A percentile compares a stretch with the other conserved stretches of the same genome.
Evolutionary conservation across 35 echinoderm and acorn worm genomes (phyloP).

Genomic region (Patiria miniata): DNA sequence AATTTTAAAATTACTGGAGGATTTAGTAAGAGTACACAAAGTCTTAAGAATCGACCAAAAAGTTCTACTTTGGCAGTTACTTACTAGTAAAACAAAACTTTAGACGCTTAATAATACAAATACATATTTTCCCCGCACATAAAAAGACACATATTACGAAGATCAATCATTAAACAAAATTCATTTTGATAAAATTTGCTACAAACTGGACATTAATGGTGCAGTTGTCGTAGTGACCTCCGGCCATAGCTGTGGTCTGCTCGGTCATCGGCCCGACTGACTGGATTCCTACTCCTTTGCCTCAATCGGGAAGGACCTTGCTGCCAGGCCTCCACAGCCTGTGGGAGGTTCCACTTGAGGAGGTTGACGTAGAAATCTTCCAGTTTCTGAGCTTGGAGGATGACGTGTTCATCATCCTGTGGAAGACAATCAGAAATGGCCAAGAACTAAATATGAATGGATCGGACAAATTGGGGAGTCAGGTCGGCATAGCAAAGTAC

Average conservation of each 20-base stretch:
- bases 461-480: too few species aligned
- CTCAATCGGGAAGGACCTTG: neutral
- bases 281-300: too few species aligned
- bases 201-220: neutral
- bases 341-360: conserved; percentile 42
- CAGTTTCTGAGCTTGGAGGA: conserved; percentile 37
- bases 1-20: too few species aligned
- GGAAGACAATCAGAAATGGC: neutral
- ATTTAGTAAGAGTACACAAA: too few species aligned
- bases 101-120: too few species aligned
- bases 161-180: too few species aligned
- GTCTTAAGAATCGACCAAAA: too few species aligned
- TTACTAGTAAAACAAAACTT: too few species aligned
- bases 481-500: conserved; percentile 10
- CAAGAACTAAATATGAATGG: neutral
- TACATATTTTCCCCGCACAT: too few species aligned
- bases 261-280: neutral
- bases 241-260: neutral
- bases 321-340: conserved; percentile 27
- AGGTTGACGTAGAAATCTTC: conserved; percentile 52
- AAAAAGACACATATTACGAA: too few species aligned
- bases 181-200: too few species aligned
- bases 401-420: conserved; percentile 38
- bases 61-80: too few species aligned
- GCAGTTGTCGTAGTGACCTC: neutral